Evolutionary conservation across 1,140 invertebrate genomes (phyloP), one percentile per base, ranked within the genome.

Genomic region (Catajapyx aquilonaris): DNA sequence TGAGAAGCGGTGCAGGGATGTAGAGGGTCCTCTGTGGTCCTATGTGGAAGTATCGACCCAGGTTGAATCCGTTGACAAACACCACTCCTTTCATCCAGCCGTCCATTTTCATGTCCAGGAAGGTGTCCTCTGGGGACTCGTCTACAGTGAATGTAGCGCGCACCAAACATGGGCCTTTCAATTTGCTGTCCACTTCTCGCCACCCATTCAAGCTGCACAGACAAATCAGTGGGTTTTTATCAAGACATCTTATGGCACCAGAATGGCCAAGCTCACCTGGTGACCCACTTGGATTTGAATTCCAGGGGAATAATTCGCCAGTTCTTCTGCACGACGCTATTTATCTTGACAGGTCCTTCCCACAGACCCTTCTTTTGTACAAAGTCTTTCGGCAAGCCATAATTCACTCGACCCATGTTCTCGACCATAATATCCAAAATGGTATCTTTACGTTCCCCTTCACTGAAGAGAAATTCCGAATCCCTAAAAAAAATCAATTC

Each of bases 31-130:
- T 49, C 45, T 66, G 62, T 0, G 73, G 72, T 1, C 72, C 72
- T 7, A 60, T 44, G 40, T 48, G 52, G 13, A 48, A 48, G 49
- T 71, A 73, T 34, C 71, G 49, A 9, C 69, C 70, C 32, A 76
- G 47, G 46, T 73, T 68, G 44, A 70, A 67, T 4, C 67, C 69
- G 54, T 76, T 76, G 1, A 76, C 45, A 39, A 73, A 62, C n/a
- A 70, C 65, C 34, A 70, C 52, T 7, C 73, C 73, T 53, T 62
- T 64, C 15, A 45, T 49, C 64, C 64, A 66, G 1, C 45, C 44
- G 20, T 46, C 35, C 46, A 53, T 49, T n/a, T n/a, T 44, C 50
- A 62, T 55, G 44, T 63, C 56, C 5, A 60, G 16, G 36, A 48
- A 59, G 2, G 57, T 60, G 44, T 60, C 57, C 7, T 39, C 35